Conservation (phyloP, 53 echinoderm and acorn worm species). For the Arbacia lixula region DNA sequence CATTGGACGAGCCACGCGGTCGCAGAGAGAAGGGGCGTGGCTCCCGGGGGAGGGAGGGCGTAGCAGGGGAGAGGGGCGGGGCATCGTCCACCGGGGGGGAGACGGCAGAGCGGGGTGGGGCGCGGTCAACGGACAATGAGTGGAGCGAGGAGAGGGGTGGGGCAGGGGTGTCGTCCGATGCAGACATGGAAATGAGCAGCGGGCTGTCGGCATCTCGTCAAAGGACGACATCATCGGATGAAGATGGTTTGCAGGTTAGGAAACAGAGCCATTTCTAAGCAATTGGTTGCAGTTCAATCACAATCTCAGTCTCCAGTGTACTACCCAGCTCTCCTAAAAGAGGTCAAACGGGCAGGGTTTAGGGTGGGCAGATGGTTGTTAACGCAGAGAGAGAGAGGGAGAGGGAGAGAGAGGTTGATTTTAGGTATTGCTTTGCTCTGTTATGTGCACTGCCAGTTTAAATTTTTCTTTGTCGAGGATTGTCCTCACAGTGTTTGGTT, state of each 20-base stretch:
- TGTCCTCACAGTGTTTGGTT: too few species aligned
- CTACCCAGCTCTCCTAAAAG: too few species aligned
- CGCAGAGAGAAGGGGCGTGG: not conserved
- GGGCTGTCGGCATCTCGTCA: not conserved
- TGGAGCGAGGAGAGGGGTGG: not conserved
- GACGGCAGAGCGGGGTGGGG: not conserved
- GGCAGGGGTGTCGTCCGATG: not conserved
- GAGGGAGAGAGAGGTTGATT: too few species aligned
- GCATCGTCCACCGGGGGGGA: not conserved
- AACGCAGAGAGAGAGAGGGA: too few species aligned
- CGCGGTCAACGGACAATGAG: not conserved
- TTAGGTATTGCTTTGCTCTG: too few species aligned
- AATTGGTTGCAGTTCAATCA: too few species aligned
- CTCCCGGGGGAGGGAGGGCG: not conserved
- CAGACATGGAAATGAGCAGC: not conserved
- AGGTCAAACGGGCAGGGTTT: too few species aligned
- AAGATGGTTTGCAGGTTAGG: slow-evolving; percentile 4
- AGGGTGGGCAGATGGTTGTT: too few species aligned
- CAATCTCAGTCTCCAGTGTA: too few species aligned
- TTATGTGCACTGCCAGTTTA: too few species aligned
- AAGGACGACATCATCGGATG: slow-evolving; percentile 9
- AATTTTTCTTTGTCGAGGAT: too few species aligned
- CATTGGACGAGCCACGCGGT: slow-evolving; percentile 2
- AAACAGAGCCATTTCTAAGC: too few species aligned
- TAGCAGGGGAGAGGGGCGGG: not conserved